Evolutionary conservation across 2,797 vertebrate genomes (phyloP), one percentile per base, ranked within the genome.

Genomic region (Erethizon dorsatum): DNA sequence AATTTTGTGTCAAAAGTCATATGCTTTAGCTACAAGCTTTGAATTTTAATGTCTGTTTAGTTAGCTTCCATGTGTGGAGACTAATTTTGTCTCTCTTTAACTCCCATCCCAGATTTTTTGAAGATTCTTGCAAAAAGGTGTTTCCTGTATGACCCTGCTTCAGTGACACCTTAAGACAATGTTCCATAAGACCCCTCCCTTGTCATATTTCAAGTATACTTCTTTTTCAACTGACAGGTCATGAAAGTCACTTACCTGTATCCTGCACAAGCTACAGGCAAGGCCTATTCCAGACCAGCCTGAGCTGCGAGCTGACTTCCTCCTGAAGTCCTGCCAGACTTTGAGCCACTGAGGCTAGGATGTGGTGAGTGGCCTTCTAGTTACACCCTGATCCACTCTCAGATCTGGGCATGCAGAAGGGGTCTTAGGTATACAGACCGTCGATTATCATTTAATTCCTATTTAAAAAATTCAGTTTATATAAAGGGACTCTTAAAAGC

Each of bases 331-430:
- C 8, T 0, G 0, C 1, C 4, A 26, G 59, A n/a, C 59, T 50
- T 63, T 54, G 78, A 37, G 33, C 31, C 26, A 2, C 1, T 50
- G 28, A 41, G 14, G 59, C 52, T 18, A 8, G 24, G 59, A 24
- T 20, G 10, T 0, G 2, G 12, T 45, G n/a, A 6, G 37, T 5
- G 17, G n/a, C 31, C 5, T 73, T 47, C 14, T 1, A 0, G 0
- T n/a, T 15, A 28, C 1, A n/a, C 37, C n/a, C 41, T 15, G 4
- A 8, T 65, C 37, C 5, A 0, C 11, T 20, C 24, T 56, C 79
- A 85, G 82, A 26, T 54, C 54, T 41, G 65, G 5, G 41, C 4
- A 20, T 57, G 50, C 22, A 33, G 61, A 33, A 45, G 67, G 52
- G 22, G 1, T 28, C 84, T 71, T 28, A 52, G 67, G 54, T 31